Evolutionary conservation across 2,113 vertebrate genomes (phyloP).

Genomic region (Alexandromys fortis): DNA sequence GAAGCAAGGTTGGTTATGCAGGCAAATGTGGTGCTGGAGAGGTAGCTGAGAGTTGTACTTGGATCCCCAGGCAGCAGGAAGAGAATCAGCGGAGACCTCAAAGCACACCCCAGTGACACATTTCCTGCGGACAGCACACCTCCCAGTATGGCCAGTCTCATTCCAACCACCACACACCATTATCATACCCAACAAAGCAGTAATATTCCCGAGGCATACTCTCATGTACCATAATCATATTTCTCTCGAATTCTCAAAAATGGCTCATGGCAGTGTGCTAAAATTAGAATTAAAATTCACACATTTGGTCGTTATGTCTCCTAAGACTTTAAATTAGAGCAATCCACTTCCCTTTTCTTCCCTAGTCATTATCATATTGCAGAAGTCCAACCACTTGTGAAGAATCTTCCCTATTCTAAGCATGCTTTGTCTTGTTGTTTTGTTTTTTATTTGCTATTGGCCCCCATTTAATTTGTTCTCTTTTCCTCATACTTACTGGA

Average conservation of each 20-base stretch:
- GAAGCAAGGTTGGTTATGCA: not conserved
- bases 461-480: not conserved
- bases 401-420: not conserved
- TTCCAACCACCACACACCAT: not conserved
- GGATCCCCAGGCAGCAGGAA: not conserved
- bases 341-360: not conserved
- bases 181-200: conserved; percentile 31
- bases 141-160: not conserved
- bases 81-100: not conserved
- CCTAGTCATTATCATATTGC: too few relatives aligned
- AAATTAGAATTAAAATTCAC: conserved; percentile 21
- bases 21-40: not conserved
- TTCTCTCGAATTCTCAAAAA: conserved; percentile 37
- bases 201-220: conserved; percentile 10
- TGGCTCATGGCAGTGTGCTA: conserved; percentile 4
- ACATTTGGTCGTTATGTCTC: not conserved
- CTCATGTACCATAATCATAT: not conserved
- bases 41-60: not conserved
- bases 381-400: not conserved
- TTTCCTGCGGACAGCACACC: not conserved
- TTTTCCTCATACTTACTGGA: not conserved
- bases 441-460: not conserved
- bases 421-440: not conserved
- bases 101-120: not conserved
- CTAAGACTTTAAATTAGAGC: not conserved